Conservation (phyloP, 2,888 invertebrate species). For the Aromia moschata region DNA sequence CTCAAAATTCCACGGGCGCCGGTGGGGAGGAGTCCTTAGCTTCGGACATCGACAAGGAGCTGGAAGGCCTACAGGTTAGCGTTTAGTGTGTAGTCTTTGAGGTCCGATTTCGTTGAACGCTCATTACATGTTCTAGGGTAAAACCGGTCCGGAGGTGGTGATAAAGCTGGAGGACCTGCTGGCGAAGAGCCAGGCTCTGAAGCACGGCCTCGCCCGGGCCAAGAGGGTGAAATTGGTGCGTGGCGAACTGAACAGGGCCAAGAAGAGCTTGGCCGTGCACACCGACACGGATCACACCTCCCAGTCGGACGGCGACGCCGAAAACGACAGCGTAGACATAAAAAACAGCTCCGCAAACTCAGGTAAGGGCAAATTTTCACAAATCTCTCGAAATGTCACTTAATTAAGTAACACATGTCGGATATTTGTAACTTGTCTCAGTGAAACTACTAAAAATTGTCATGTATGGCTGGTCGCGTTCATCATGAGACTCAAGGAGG, state of each 20-base stretch:
- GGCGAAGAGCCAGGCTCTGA: slow-evolving; percentile 70
- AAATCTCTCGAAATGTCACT: too few species aligned
- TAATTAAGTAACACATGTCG: too few species aligned
- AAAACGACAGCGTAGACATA: slow-evolving; percentile 31
- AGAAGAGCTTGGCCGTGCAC: slow-evolving; percentile 54
- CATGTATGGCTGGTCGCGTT: too few species aligned
- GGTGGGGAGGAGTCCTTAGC: slow-evolving; percentile 63
- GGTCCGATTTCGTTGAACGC: background rate
- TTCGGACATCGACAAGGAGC: slow-evolving; percentile 67
- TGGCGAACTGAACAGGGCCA: slow-evolving; percentile 68
- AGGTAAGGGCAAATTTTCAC: slow-evolving; percentile 20
- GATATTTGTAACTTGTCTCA: too few species aligned
- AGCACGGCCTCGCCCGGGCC: slow-evolving; percentile 67
- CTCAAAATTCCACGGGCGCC: slow-evolving; percentile 35
- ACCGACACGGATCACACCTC: slow-evolving; percentile 48
- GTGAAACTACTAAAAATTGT: too few species aligned
- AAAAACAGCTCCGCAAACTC: slow-evolving; percentile 41
- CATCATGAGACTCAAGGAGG: too few species aligned
- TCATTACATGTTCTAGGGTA: slow-evolving; percentile 48
- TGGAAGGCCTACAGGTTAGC: slow-evolving; percentile 61
- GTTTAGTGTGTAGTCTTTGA: background rate
- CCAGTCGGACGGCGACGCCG: slow-evolving; percentile 57
- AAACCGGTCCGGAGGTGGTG: slow-evolving; percentile 60
- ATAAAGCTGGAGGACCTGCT: slow-evolving; percentile 69
- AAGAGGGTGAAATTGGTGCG: slow-evolving; percentile 70